phyloP scores from a whole-genome alignment of 2,888 invertebrate genomes.

The Callinectes sapidus region DNA sequence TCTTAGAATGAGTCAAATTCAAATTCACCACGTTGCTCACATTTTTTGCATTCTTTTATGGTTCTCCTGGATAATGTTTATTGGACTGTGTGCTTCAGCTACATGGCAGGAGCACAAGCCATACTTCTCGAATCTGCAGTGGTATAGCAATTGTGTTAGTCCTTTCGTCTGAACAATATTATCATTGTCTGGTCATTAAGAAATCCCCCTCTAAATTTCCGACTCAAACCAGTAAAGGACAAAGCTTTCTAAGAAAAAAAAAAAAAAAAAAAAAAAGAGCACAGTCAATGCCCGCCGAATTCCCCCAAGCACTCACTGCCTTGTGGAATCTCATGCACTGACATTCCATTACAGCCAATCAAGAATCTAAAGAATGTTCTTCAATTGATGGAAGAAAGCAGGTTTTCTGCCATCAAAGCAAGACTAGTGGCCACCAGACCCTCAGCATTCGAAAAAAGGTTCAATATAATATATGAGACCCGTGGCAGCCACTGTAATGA shows the following conservation, averaged over 20 bases:
- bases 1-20: not conserved
- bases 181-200: not conserved
- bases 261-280: not conserved
- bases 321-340: not conserved
- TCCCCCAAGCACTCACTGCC: not conserved
- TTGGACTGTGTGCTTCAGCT: not conserved
- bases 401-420: not conserved
- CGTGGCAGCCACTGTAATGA: not conserved
- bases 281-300: not conserved
- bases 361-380: not conserved
- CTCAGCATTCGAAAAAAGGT: not conserved
- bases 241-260: not conserved
- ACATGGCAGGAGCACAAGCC: not conserved
- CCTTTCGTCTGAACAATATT: not conserved
- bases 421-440: not conserved
- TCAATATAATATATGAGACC: not conserved
- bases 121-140: no score
- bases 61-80: not conserved
- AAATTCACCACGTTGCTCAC: not conserved
- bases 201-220: not conserved
- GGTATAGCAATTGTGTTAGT: not conserved
- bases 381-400: not conserved
- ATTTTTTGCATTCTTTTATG: not conserved
- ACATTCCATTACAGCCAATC: slow-evolving; percentile 2
- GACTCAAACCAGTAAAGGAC: not conserved